phyloP scores from a whole-genome alignment of 2,113 vertebrate genomes.

The Rhineura floridana region DNA sequence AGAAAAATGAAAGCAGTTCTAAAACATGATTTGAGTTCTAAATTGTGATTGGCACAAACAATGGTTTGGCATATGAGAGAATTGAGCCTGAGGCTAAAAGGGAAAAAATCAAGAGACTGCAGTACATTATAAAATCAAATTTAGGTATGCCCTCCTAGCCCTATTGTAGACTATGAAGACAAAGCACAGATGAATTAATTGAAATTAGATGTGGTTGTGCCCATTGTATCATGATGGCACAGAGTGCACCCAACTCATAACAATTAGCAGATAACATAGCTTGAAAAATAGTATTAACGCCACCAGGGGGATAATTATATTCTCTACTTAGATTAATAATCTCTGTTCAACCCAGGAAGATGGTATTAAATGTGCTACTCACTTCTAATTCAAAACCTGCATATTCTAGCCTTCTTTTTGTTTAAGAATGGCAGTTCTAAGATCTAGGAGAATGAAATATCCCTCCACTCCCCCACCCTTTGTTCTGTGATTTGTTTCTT shows the following conservation, averaged over 20 bases:
- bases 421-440: neutral
- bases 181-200: no score
- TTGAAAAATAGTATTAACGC: neutral
- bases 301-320: no score
- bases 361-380: neutral
- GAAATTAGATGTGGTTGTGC: no score
- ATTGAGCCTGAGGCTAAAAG: no score
- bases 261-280: neutral
- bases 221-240: no score
- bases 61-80: neutral
- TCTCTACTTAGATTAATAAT: neutral
- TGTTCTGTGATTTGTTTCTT: neutral
- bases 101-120: no score
- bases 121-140: no score
- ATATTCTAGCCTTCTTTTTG: neutral
- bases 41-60: neutral
- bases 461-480: no score
- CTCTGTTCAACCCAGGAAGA: neutral
- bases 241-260: neutral
- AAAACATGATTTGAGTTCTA: no score
- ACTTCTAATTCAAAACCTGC: neutral
- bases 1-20: no score
- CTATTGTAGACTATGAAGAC: no score
- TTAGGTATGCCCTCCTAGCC: no score
- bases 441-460: neutral